Evolutionary conservation across 2,113 vertebrate genomes (phyloP).

Genomic region (Vanacampus margaritifer): DNA sequence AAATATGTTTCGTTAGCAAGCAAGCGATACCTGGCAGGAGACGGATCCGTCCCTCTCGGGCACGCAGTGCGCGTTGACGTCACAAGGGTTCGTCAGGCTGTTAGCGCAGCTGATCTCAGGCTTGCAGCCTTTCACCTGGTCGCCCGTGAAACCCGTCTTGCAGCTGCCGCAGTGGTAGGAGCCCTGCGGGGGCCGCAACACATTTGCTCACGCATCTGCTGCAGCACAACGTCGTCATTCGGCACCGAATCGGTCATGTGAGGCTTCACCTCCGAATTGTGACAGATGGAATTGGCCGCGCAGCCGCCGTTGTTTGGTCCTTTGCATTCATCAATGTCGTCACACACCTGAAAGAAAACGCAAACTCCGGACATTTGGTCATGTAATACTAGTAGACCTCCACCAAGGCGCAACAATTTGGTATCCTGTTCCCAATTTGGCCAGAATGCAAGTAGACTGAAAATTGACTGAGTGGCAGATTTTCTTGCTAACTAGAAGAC

Average conservation of each 20-base stretch:
- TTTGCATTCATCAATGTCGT: conserved; percentile 90
- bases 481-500: neutral
- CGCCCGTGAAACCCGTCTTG: conserved; percentile 85
- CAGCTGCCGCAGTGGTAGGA: conserved; percentile 90
- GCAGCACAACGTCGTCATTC: neutral
- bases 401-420: too few species aligned
- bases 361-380: neutral
- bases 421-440: too few species aligned
- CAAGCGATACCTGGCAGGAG: conserved; percentile 78
- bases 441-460: too few species aligned
- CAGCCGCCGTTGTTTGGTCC: conserved; percentile 82
- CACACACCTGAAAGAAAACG: conserved; percentile 64
- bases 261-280: conserved; percentile 87
- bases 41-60: conserved; percentile 82
- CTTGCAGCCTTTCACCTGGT: conserved; percentile 86
- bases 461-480: neutral
- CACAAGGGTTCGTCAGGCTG: conserved; percentile 88
- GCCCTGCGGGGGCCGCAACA: conserved; percentile 71
- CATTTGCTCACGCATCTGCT: neutral
- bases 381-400: neutral
- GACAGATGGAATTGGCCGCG: conserved; percentile 85
- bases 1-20: neutral
- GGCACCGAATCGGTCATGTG: neutral
- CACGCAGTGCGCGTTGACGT: conserved; percentile 81
- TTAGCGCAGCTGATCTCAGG: conserved; percentile 82